Percentiles rank a stretch among this genome's conserved stretches.
Evolutionary conservation across 2,113 vertebrate species (phyloP).

Genomic region (Etheostoma spectabile): DNA sequence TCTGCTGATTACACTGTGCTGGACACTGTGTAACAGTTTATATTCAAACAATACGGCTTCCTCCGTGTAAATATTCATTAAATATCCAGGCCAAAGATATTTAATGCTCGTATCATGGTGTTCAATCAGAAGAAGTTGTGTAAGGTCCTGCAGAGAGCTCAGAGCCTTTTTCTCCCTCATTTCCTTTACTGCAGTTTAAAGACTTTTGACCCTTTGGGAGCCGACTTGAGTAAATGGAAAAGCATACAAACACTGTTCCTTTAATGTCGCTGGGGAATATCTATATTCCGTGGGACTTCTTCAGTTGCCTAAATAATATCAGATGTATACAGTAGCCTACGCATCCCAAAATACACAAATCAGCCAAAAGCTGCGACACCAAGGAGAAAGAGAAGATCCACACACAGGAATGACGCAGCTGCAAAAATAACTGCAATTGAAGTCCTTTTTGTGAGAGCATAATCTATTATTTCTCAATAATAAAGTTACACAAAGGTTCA

Average conservation of each 20-base stretch:
- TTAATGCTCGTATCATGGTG: conserved; percentile 15
- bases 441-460: neutral
- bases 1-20: conserved; percentile 22
- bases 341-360: neutral
- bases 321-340: neutral
- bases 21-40: conserved; percentile 24
- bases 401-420: neutral
- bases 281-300: neutral
- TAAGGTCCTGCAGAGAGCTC: neutral
- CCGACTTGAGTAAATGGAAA: conserved; percentile 66
- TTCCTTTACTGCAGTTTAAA: conserved; percentile 32
- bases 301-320: neutral
- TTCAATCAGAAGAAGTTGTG: conserved; percentile 6
- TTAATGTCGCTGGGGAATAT: conserved; percentile 6
- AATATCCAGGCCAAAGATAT: neutral
- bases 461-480: neutral
- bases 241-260: conserved; percentile 46
- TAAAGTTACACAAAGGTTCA: neutral
- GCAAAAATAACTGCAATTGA: neutral
- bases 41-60: neutral
- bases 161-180: conserved; percentile 8
- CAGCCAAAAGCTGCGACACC: neutral
- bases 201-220: conserved; percentile 47
- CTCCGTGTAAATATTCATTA: conserved; percentile 1
- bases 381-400: neutral